Evolutionary conservation across 2,797 vertebrate species (phyloP).

Genomic region (Steatocranus sp.): DNA sequence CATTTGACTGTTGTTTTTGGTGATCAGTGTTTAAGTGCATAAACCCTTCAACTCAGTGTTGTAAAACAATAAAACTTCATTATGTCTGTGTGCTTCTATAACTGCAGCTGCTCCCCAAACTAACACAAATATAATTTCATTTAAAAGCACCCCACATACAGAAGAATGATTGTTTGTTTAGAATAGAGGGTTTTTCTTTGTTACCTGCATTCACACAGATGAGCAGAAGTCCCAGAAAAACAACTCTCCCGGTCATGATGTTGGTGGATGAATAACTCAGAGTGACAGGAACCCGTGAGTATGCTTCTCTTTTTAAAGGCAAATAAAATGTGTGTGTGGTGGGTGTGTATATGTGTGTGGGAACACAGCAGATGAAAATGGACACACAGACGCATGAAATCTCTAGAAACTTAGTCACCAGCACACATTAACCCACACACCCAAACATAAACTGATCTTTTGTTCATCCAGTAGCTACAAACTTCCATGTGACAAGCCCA

Average conservation of each 20-base stretch:
- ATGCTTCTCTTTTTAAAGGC: not conserved
- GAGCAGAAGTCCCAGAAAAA: conserved; percentile 62
- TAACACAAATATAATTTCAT: not conserved
- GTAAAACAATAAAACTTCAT: not conserved
- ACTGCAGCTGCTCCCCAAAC: not conserved
- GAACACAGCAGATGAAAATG: conserved; percentile 43
- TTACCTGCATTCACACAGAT: conserved; percentile 61
- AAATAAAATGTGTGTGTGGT: not conserved
- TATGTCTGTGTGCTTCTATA: not conserved
- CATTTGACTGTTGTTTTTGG: not conserved
- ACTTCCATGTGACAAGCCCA: not conserved
- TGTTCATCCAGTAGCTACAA: conserved; percentile 9
- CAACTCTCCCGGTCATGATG: conserved; percentile 49
- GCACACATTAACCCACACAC: not conserved
- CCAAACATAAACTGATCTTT: not conserved
- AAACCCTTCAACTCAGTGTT: not conserved
- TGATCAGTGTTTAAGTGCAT: not conserved
- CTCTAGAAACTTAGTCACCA: conserved; percentile 25
- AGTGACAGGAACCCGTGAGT: not conserved
- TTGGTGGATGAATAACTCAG: conserved; percentile 29
- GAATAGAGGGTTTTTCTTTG: not conserved
- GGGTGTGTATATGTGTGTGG: not conserved
- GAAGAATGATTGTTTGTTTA: not conserved
- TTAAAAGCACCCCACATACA: not conserved
- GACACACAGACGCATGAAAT: conserved; percentile 6